Evolutionary conservation across 1,140 invertebrate genomes (phyloP).

Genomic region (Bactericera cockerelli): DNA sequence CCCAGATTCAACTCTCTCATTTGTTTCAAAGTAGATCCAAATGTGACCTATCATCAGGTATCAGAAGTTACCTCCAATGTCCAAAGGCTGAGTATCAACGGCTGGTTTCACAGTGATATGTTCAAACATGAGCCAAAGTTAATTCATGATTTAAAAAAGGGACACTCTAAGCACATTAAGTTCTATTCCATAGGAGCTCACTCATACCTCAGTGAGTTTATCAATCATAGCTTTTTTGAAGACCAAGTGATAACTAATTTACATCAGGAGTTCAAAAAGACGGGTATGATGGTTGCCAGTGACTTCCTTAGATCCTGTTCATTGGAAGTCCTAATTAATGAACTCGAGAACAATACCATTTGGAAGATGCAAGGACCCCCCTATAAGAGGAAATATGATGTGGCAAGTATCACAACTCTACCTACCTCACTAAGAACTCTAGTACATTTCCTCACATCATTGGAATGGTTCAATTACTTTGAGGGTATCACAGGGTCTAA

Average conservation of each 20-base stretch:
- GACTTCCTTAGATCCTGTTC: neutral
- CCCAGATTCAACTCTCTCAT: neutral
- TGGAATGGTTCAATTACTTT: conserved; percentile 5
- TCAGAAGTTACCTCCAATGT: conserved; percentile 3
- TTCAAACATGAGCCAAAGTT: neutral
- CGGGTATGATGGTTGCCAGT: neutral
- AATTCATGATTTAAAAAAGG: neutral
- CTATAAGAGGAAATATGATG: conserved; percentile 5
- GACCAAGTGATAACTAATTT: neutral
- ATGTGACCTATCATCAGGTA: conserved; percentile 1
- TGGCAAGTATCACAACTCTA: neutral
- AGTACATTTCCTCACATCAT: neutral
- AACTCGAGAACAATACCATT: neutral
- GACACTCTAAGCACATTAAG: neutral
- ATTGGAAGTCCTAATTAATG: neutral
- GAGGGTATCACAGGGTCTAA: neutral
- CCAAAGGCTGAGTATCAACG: neutral
- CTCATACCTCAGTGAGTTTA: neutral
- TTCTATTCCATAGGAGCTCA: conserved; percentile 3
- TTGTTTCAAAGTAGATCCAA: neutral
- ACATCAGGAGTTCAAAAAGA: neutral
- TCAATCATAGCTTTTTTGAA: neutral
- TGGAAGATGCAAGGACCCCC: conserved; percentile 1
- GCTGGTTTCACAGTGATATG: neutral
- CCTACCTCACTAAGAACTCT: neutral